A percentile compares a stretch with the other conserved stretches of the same genome.
Conservation (phyloP, 1,140 invertebrate species). For the Ceratosolen fusciceps region DNA sequence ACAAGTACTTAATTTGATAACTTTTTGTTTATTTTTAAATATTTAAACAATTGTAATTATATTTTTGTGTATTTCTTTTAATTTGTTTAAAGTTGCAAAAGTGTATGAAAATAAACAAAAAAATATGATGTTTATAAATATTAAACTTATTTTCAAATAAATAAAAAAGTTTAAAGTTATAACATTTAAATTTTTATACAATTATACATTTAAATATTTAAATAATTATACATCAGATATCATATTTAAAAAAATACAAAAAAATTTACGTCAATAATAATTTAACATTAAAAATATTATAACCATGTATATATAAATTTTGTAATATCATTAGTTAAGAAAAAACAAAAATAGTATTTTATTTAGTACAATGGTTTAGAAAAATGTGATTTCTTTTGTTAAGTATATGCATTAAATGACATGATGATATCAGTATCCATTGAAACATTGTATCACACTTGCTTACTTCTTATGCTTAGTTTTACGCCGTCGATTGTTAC, state of each 20-base stretch:
- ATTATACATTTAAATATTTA: no score
- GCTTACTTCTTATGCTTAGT: constrained; percentile 69
- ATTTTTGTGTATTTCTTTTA: constrained; percentile 30
- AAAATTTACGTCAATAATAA: constrained; percentile 18
- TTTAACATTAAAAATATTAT: constrained; percentile 37
- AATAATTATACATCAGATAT: constrained; percentile 31
- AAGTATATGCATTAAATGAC: constrained; percentile 27
- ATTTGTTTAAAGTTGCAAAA: constrained; percentile 1
- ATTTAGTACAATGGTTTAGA: constrained; percentile 27
- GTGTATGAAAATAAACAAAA: constrained; percentile 18
- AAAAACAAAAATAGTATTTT: constrained; percentile 18
- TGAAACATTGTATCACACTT: constrained; percentile 27
- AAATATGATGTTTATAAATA: constrained; percentile 11
- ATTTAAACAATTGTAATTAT: constrained; percentile 22
- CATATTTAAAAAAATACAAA: constrained; percentile 23
- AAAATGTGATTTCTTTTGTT: constrained; percentile 31
- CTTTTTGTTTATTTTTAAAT: not conserved
- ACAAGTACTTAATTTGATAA: constrained; percentile 32
- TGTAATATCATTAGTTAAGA: constrained; percentile 31
- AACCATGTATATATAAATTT: constrained; percentile 25
- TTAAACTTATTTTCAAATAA: constrained; percentile 24
- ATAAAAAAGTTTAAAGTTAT: no score
- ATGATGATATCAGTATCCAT: constrained; percentile 29
- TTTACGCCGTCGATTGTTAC: constrained; percentile 68
- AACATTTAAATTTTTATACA: constrained; percentile 12